Conservation (phyloP, 2,113 vertebrate species). For the Kryptolebias marmoratus region DNA sequence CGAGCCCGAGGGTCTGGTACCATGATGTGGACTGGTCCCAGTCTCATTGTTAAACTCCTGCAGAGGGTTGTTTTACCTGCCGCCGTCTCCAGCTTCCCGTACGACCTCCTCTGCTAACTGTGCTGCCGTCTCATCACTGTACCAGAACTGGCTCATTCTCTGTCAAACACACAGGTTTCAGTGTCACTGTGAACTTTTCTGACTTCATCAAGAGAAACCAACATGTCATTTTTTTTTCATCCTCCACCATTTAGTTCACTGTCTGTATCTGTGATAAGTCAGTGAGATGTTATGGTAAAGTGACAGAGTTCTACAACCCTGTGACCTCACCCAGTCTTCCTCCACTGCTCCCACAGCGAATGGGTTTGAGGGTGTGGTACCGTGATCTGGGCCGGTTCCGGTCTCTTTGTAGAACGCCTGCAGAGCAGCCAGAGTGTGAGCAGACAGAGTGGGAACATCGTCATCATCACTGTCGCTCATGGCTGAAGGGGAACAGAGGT, state of each 20-base stretch:
- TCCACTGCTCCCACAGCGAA: conserved; percentile 85
- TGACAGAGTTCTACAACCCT: background rate
- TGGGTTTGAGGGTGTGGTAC: conserved; percentile 51
- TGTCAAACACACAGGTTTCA: conserved; percentile 51
- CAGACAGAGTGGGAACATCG: conserved; percentile 83
- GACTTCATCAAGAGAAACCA: background rate
- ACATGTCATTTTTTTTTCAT: too few species aligned
- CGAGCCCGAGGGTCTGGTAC: too few species aligned
- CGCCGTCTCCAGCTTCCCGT: conserved; percentile 85
- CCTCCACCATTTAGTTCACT: too few species aligned
- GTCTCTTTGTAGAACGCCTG: conserved; percentile 91
- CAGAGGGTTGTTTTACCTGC: conserved; percentile 79
- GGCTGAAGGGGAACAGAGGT: conserved; percentile 3
- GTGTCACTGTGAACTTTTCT: background rate
- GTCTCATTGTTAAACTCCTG: background rate
- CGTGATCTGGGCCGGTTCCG: conserved; percentile 44
- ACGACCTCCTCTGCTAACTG: conserved; percentile 85
- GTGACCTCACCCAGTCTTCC: conserved; percentile 91
- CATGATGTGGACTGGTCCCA: background rate
- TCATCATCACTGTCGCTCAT: conserved; percentile 89
- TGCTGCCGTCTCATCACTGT: conserved; percentile 87
- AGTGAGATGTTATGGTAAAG: background rate
- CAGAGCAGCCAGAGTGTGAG: conserved; percentile 86
- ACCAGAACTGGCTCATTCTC: conserved; percentile 98
- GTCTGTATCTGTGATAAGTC: too few species aligned